phyloP scores from a whole-genome alignment of 1,140 invertebrate genomes.

The Riptortus pedestris region DNA sequence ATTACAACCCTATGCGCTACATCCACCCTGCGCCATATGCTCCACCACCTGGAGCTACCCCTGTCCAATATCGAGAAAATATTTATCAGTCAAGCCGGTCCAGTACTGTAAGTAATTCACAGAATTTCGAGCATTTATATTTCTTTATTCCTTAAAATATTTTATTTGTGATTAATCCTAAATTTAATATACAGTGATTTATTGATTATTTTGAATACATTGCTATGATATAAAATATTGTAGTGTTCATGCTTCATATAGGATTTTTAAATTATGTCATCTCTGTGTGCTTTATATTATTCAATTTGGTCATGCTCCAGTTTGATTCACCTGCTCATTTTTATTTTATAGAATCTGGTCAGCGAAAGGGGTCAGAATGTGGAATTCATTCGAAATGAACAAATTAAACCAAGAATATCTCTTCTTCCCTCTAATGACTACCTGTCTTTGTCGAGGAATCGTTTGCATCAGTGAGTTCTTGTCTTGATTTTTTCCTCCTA shows the following conservation, averaged over 20 bases:
- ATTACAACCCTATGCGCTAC: slow-evolving; percentile 24
- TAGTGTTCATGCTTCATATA: too few relatives aligned
- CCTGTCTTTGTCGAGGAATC: slow-evolving; percentile 29
- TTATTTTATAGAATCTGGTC: slow-evolving; percentile 22
- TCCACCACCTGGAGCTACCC: not conserved
- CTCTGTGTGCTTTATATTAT: not conserved
- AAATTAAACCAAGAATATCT: slow-evolving; percentile 29
- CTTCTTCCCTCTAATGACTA: slow-evolving; percentile 30
- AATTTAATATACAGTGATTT: too few relatives aligned
- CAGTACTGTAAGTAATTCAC: not conserved
- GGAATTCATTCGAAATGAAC: slow-evolving; percentile 23
- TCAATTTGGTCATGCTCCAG: not conserved
- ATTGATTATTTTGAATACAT: too few relatives aligned
- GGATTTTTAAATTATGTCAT: not conserved
- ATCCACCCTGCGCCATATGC: slow-evolving; percentile 22
- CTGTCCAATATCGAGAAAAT: slow-evolving; percentile 15
- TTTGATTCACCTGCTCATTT: not conserved
- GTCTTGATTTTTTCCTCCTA: too few relatives aligned
- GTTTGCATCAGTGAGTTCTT: slow-evolving; percentile 31
- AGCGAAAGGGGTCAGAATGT: slow-evolving; percentile 25
- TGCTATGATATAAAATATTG: too few relatives aligned
- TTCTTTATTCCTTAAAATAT: too few relatives aligned
- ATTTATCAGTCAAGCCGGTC: slow-evolving; percentile 12
- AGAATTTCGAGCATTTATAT: too few relatives aligned
- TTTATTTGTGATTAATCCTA: too few relatives aligned